Percentiles rank a stretch among this genome's conserved stretches.
Evolutionary conservation across 2,888 invertebrate genomes (phyloP).

Genomic region (Mythimna impura): DNA sequence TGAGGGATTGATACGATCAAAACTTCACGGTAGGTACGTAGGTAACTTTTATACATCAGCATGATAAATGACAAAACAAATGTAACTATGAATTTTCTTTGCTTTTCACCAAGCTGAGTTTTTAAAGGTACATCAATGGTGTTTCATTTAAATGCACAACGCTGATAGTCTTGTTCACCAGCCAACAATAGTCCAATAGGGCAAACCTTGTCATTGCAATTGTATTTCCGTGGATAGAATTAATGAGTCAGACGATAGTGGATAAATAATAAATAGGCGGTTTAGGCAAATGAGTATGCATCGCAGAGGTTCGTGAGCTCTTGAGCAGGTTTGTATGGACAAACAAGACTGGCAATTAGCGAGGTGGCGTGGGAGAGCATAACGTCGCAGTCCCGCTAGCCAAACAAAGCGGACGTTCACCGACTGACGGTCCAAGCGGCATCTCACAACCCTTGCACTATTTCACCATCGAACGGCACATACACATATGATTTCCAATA

Average conservation of each 20-base stretch:
- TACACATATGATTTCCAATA: conserved; percentile 37
- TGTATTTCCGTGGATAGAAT: conserved; percentile 48
- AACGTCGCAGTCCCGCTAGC: conserved; percentile 76
- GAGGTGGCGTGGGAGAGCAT: conserved; percentile 71
- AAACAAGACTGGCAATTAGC: conserved; percentile 75
- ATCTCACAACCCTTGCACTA: conserved; percentile 38
- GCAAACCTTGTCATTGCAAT: conserved; percentile 40
- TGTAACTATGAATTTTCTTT: background rate
- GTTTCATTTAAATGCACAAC: conserved; percentile 29
- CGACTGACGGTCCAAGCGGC: conserved; percentile 53
- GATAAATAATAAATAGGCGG: conserved; percentile 50
- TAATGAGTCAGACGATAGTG: conserved; percentile 46
- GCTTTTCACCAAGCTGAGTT: background rate
- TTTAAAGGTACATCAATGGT: background rate
- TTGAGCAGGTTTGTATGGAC: conserved; percentile 61
- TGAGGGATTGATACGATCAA: background rate
- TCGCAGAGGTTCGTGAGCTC: conserved; percentile 49
- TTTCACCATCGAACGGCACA: conserved; percentile 23
- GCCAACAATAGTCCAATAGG: conserved; percentile 36
- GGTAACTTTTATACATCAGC: background rate
- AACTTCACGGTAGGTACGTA: background rate
- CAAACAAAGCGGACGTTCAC: conserved; percentile 79
- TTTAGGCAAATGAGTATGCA: conserved; percentile 54
- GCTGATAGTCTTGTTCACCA: conserved; percentile 12
- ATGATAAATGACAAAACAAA: conserved; percentile 2